Evolutionary conservation across 2,113 vertebrate genomes (phyloP).

Genomic region (Pavo muticus): DNA sequence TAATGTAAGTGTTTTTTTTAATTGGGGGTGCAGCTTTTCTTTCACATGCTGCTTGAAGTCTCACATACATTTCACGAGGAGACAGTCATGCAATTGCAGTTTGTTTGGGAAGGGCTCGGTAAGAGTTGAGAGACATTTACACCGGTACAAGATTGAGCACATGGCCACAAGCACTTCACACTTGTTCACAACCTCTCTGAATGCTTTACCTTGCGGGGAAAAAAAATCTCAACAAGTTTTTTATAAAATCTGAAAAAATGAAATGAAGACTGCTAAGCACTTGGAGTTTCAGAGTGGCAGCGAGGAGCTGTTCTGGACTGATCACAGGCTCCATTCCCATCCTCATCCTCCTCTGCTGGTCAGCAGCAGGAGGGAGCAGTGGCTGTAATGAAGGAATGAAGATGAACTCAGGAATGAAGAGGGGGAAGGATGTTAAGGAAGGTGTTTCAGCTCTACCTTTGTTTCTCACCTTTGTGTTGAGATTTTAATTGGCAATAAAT

Average conservation of each 20-base stretch:
- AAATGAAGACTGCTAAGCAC: neutral
- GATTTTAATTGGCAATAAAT: neutral
- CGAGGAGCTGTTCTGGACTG: accelerated
- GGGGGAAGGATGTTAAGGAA: neutral
- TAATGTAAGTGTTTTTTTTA: neutral
- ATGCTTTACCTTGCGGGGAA: neutral
- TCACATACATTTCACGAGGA: neutral
- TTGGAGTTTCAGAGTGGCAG: neutral
- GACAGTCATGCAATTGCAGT: neutral
- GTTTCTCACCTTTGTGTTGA: neutral
- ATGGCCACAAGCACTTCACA: neutral
- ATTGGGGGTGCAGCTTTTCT: accelerated
- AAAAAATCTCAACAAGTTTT: neutral
- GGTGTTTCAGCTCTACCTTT: neutral
- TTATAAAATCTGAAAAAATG: neutral
- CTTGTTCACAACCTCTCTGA: neutral
- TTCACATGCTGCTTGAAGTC: neutral
- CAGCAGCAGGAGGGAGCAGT: neutral
- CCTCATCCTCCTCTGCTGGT: neutral
- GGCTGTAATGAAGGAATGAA: neutral
- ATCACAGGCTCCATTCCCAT: neutral
- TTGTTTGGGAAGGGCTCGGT: neutral
- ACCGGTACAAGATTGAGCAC: accelerated
- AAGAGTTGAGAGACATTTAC: neutral
- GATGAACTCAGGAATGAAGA: neutral